Evolutionary conservation across 2,888 invertebrate genomes (phyloP), one percentile per base, ranked within the genome.

Genomic region (Adelphocoris suturalis): DNA sequence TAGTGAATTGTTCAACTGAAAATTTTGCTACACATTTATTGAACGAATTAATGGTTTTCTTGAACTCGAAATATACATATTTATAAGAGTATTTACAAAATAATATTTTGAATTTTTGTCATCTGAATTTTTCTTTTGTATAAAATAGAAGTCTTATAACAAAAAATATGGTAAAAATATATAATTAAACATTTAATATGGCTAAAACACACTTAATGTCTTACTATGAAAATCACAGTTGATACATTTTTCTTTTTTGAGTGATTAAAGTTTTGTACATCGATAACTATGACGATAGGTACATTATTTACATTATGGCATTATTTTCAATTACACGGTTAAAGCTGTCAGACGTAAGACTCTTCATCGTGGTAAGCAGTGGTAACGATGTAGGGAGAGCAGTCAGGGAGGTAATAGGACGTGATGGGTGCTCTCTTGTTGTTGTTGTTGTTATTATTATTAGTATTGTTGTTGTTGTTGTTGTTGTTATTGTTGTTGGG

Each of bases 371-470:
- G 91, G 89, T 92, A 92, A 23, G 92, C 91, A 76, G 92, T 90
- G 85, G 92, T 92, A 90, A 92, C 92, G 82, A 92, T 92, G 90
- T 92, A 92, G 68, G 92, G 92, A 5, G 92, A 92, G 90, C 92
- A 92, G 55, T 92, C 92, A n/a, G 93, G 92, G 82, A 93, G 91
- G 90, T 93, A 92, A 91, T 92, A 93, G 9, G 92, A 92, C 9
- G 93, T 93, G 90, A 93, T 93, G 23, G 93, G 93, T 23, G 93
- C 93, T 57, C 93, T 91, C 82, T 91, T 91, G 82, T 90, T 90
- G 80, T 87, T 86, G 14, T 48, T 75, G 82, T 80, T 81, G 48
- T 61, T 86, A 52, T 84, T 85, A 92, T 92, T 90, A 85, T 90
- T 61, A 90, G 90, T 19, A 86, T 90, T 75, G 91, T 92, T 82